A percentile compares a stretch with the other conserved stretches of the same genome.
Conservation (phyloP, 2,113 vertebrate genomes). For the Megaceryle torquata region DNA sequence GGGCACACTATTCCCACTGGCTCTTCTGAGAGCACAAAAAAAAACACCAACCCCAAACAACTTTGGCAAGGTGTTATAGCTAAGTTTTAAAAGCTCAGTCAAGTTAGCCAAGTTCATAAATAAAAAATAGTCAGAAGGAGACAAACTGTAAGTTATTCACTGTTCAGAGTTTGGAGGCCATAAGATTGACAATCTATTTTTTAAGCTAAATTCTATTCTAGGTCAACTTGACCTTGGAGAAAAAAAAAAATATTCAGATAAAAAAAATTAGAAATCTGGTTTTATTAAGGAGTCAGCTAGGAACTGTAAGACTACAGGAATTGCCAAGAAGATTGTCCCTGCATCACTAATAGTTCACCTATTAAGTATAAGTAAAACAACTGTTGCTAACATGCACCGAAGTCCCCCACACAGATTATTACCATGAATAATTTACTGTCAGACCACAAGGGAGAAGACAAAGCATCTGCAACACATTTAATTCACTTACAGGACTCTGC, state of each 20-base stretch:
- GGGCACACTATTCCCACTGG: not conserved
- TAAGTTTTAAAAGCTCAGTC: not conserved
- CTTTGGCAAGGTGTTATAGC: not conserved
- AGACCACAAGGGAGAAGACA: not conserved
- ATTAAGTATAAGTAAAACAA: not conserved
- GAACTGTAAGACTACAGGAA: not conserved
- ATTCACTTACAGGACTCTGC: not conserved
- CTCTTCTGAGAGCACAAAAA: not conserved
- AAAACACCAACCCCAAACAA: not conserved
- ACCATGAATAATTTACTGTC: not conserved
- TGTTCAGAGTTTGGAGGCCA: not conserved
- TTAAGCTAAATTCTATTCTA: not conserved
- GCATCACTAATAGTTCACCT: not conserved
- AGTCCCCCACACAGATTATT: fast-evolving
- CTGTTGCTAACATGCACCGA: fast-evolving
- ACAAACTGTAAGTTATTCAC: not conserved
- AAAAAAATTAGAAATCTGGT: not conserved
- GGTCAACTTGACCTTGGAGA: not conserved
- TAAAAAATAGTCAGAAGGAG: not conserved
- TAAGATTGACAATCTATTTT: not conserved
- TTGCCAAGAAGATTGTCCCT: not conserved
- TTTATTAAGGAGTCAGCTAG: not conserved
- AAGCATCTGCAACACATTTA: not conserved
- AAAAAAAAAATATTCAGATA: no score
- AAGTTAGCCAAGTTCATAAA: not conserved